These are phyloP conservation scores for Helogale parvula DNA, from an alignment of 2,113 vertebrate genomes.

Conservation along the genomic window DNA sequence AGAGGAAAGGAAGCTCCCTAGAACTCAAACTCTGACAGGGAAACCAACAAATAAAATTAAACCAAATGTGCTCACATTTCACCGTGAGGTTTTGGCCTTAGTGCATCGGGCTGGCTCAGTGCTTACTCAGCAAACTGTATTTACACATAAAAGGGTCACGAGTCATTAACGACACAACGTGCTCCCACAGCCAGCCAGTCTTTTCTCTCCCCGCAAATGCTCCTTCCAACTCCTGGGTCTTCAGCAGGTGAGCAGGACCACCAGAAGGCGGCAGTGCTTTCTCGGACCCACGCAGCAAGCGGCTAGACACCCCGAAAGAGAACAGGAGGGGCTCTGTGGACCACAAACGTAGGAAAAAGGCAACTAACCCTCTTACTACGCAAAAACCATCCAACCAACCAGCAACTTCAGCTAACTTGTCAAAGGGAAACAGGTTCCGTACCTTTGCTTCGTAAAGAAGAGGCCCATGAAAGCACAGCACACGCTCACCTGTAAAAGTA, in stretches of 20 bases:
- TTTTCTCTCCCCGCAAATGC: not conserved
- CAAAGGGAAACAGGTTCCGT: constrained; percentile 69
- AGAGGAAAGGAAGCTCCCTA: not conserved
- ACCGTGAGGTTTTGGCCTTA: not conserved
- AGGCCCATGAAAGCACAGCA: constrained; percentile 99
- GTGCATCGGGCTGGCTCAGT: not conserved
- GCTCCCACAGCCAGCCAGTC: not conserved
- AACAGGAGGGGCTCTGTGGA: not conserved
- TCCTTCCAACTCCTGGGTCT: not conserved
- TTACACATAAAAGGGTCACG: not conserved
- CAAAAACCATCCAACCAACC: not conserved
- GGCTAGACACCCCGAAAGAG: not conserved
- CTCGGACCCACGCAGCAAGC: not conserved
- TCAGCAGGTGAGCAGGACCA: not conserved
- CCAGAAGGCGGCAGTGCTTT: not conserved
- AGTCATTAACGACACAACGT: not conserved
- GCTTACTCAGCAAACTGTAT: not conserved
- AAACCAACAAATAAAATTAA: not conserved
- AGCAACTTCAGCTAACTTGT: not conserved
- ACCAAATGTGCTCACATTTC: not conserved
- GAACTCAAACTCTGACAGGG: not conserved
- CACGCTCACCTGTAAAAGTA: constrained; percentile 93
- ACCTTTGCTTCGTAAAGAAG: constrained; percentile 99
- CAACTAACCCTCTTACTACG: not conserved
- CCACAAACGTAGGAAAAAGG: not conserved